Percentiles rank a stretch among this genome's conserved stretches.
These are phyloP conservation scores for Drosophila bipectinata DNA, from an alignment of 1,140 invertebrate species.

Conservation along the genomic window DNA sequence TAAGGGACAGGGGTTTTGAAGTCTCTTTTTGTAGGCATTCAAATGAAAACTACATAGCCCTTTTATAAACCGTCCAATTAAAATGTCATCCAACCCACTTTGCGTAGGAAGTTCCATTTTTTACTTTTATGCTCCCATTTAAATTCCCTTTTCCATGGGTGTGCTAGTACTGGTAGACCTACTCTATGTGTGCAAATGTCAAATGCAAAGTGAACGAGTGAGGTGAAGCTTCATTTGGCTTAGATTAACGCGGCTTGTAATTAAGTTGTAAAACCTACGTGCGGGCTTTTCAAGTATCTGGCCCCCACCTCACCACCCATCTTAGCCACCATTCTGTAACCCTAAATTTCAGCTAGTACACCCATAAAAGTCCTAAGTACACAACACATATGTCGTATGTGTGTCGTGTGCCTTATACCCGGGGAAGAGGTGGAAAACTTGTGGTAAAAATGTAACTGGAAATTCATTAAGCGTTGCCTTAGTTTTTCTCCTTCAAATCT, in stretches of 20 bases:
- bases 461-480: constrained; percentile 46
- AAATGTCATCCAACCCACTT: constrained; percentile 52
- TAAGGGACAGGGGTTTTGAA: background rate
- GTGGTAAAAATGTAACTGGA: constrained; percentile 42
- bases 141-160: constrained; percentile 15
- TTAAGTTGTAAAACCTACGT: constrained; percentile 77
- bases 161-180: too few species aligned
- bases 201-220: constrained; percentile 42
- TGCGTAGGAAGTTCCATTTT: constrained; percentile 10
- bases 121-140: constrained; percentile 9
- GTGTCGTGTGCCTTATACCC: background rate
- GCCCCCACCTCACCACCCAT: background rate
- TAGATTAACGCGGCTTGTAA: constrained; percentile 63
- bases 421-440: constrained; percentile 5
- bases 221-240: constrained; percentile 63
- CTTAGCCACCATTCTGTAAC: background rate
- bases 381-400: constrained; percentile 27
- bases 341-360: constrained; percentile 18
- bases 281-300: constrained; percentile 42
- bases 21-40: background rate
- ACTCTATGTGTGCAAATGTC: constrained; percentile 12
- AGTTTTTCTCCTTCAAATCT: constrained; percentile 11
- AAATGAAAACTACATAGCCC: background rate
- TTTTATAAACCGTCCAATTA: constrained; percentile 36
- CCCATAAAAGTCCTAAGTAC: constrained; percentile 71